Percentiles rank a stretch among this genome's conserved stretches.
These are phyloP conservation scores for Pempheris klunzingeri DNA, from an alignment of 2,797 vertebrate genomes.

Conservation along the genomic window DNA sequence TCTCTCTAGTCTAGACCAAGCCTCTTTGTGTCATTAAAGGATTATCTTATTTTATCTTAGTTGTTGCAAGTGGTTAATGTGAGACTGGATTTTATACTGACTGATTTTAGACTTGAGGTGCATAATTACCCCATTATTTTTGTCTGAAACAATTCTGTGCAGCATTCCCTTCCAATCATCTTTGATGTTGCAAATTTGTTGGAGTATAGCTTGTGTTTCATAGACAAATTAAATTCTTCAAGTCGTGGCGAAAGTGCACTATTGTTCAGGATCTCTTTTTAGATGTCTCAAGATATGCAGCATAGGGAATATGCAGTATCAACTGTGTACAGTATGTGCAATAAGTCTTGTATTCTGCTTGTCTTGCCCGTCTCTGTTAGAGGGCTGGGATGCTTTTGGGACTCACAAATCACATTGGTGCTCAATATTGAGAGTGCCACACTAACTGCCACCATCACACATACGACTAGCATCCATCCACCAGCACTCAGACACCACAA, in stretches of 20 bases:
- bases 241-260: no score
- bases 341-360: background rate
- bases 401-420: slow-evolving; percentile 28
- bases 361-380: background rate
- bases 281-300: background rate
- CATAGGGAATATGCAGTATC: background rate
- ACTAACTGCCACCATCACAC: slow-evolving; percentile 12
- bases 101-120: no score
- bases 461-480: slow-evolving; percentile 5
- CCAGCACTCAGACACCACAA: slow-evolving; percentile 17
- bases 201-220: background rate
- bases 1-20: background rate
- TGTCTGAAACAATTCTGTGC: background rate
- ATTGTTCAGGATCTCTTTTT: background rate
- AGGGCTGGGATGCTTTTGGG: slow-evolving; percentile 26
- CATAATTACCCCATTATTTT: background rate
- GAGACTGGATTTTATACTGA: background rate
- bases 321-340: no score
- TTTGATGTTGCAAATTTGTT: background rate
- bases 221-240: background rate
- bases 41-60: background rate
- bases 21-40: background rate
- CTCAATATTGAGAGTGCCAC: background rate
- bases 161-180: no score
- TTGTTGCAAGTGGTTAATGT: background rate